phyloP scores from a whole-genome alignment of 1,140 invertebrate genomes.

The Drosophila paulistorum region DNA sequence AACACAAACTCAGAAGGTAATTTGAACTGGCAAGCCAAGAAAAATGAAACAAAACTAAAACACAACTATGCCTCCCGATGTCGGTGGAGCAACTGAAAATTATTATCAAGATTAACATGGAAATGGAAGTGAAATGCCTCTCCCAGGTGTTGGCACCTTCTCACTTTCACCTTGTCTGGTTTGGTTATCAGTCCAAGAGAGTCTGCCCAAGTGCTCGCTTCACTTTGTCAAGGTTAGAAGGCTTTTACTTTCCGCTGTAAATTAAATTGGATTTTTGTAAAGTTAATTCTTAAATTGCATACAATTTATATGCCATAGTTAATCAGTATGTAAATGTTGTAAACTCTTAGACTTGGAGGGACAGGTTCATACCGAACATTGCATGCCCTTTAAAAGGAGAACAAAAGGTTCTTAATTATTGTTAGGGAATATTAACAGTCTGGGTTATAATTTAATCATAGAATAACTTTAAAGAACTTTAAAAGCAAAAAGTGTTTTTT shows the following conservation, averaged over 20 bases:
- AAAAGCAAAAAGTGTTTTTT: too few relatives aligned
- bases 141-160: neutral
- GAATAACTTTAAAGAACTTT: too few relatives aligned
- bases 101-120: neutral
- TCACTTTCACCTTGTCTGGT: conserved; percentile 2
- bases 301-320: neutral
- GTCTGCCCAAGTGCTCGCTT: too few relatives aligned
- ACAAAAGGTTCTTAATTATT: too few relatives aligned
- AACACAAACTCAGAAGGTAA: neutral
- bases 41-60: neutral
- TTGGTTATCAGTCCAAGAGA: too few relatives aligned
- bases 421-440: too few relatives aligned
- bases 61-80: conserved; percentile 2
- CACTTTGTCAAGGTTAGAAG: neutral
- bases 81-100: conserved; percentile 5
- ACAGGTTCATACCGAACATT: neutral
- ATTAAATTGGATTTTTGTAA: neutral
- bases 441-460: too few relatives aligned
- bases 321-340: conserved; percentile 6
- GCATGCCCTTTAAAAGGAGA: neutral
- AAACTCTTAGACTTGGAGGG: neutral
- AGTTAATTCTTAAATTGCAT: neutral
- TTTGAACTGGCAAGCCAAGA: neutral
- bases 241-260: neutral
- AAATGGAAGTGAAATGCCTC: neutral